Conservation (phyloP, 2,888 invertebrate species). For the Terebella lapidaria region DNA sequence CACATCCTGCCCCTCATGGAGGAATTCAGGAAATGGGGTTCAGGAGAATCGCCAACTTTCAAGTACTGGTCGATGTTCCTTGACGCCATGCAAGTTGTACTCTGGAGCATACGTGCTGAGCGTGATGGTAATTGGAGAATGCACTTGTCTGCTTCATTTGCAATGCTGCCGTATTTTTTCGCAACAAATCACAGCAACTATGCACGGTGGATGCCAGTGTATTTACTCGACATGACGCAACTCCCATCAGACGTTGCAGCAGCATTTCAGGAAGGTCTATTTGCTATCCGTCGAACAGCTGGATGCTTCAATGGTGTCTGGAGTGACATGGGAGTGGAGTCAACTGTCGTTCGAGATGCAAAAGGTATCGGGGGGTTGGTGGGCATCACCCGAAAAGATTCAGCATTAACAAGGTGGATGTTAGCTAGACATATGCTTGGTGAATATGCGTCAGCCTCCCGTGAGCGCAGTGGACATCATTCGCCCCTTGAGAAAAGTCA, state of each 20-base stretch:
- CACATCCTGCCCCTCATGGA: too few species aligned
- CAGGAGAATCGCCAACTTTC: too few species aligned
- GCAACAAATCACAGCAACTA: conserved; percentile 7
- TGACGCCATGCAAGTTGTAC: too few species aligned
- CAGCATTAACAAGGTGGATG: conserved; percentile 1
- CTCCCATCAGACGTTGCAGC: conserved; percentile 3
- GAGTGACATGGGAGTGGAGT: conserved; percentile 11
- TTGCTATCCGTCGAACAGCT: background rate
- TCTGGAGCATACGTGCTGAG: too few species aligned
- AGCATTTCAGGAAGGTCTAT: conserved; percentile 5
- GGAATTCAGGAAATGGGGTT: too few species aligned
- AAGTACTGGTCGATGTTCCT: too few species aligned
- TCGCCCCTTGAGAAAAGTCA: too few species aligned
- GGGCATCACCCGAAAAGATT: conserved; percentile 5
- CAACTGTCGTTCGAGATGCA: conserved; percentile 4
- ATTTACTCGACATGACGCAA: conserved; percentile 5
- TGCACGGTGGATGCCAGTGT: conserved; percentile 6
- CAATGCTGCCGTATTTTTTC: conserved; percentile 11
- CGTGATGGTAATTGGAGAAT: too few species aligned
- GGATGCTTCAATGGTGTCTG: conserved; percentile 11
- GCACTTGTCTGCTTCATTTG: too few species aligned
- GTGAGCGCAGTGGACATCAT: too few species aligned
- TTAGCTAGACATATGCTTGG: too few species aligned
- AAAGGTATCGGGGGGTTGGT: conserved; percentile 4
- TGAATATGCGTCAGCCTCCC: too few species aligned